phyloP scores from a whole-genome alignment of 2,888 invertebrate genomes.

The Ctena decussata region DNA sequence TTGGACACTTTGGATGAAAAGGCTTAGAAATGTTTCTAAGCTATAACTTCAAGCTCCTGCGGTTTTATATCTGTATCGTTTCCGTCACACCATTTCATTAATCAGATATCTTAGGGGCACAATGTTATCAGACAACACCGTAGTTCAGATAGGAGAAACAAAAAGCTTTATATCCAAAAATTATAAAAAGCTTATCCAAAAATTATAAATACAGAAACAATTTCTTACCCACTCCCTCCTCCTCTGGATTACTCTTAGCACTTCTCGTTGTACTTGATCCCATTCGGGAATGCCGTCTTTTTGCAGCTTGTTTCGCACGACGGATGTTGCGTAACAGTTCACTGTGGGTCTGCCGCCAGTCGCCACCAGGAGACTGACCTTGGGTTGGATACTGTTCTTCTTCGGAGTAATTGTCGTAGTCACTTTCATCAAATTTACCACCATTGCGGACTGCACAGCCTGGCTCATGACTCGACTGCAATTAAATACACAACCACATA shows the following conservation, averaged over 20 bases:
- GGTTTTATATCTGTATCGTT: too few relatives aligned
- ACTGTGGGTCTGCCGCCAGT: constrained; percentile 75
- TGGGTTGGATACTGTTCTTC: constrained; percentile 59
- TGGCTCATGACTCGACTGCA: constrained; percentile 72
- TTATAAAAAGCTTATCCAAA: too few relatives aligned
- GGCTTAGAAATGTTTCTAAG: too few relatives aligned
- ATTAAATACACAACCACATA: too few relatives aligned
- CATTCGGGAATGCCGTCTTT: not conserved
- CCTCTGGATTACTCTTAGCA: not conserved
- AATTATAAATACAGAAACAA: too few relatives aligned
- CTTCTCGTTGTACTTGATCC: not conserved
- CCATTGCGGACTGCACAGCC: constrained; percentile 71
- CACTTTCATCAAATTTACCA: constrained; percentile 61
- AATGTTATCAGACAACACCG: too few relatives aligned
- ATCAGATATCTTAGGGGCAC: too few relatives aligned
- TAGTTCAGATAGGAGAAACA: too few relatives aligned
- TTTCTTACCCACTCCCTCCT: not conserved
- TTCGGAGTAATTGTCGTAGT: constrained; percentile 45
- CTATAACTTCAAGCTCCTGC: too few relatives aligned
- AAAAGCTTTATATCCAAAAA: too few relatives aligned
- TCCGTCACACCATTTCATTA: too few relatives aligned
- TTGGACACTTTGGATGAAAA: too few relatives aligned
- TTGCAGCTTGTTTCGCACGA: constrained; percentile 67
- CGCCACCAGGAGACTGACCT: constrained; percentile 48
- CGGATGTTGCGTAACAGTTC: constrained; percentile 71